phyloP scores from a whole-genome alignment of 2,888 invertebrate species.

The Cerastoderma edule region DNA sequence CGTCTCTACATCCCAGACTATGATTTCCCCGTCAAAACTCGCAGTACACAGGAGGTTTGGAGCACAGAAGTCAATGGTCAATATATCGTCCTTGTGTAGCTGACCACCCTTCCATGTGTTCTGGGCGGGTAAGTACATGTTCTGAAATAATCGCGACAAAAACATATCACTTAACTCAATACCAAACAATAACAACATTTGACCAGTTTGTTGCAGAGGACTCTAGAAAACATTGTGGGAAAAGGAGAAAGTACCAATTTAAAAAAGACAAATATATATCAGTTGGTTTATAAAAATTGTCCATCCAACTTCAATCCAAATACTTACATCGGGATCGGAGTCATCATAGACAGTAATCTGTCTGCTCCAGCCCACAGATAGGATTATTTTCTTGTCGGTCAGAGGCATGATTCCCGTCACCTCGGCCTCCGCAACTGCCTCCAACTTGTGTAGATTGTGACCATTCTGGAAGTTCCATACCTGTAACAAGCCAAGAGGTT shows the following conservation, averaged over 20 bases:
- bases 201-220: no score
- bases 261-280: no score
- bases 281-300: no score
- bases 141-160: conserved; percentile 69
- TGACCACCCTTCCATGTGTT: conserved; percentile 82
- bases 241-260: no score
- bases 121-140: conserved; percentile 77
- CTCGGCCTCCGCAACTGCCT: conserved; percentile 81
- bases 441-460: conserved; percentile 82
- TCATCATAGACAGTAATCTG: conserved; percentile 80
- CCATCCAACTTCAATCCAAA: no score
- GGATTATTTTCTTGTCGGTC: conserved; percentile 78
- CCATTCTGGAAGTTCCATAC: conserved; percentile 84
- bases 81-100: conserved; percentile 82
- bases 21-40: conserved; percentile 82
- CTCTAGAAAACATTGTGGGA: no score
- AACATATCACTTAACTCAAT: no score
- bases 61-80: conserved; percentile 77
- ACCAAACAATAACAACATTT: no score
- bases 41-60: conserved; percentile 89
- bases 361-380: conserved; percentile 83
- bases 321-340: conserved; percentile 81
- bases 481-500: conserved; percentile 57
- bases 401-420: conserved; percentile 82
- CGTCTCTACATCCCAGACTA: conserved; percentile 82